Base-by-base conservation (phyloP, 1,140 invertebrate species). In the Ostrea edulis region DNA sequence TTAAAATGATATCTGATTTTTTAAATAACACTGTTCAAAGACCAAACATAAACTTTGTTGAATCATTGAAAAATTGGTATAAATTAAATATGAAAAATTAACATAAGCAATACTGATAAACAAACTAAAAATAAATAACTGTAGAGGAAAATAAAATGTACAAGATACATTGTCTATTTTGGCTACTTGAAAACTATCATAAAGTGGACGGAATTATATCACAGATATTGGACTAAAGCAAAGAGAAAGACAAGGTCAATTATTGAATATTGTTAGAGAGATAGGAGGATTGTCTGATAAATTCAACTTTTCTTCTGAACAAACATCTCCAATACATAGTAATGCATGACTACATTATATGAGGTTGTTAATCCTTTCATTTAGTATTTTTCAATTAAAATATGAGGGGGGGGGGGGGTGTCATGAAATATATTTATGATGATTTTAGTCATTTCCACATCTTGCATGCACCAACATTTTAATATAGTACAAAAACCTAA, bases 211-310 rank as follows among this genome's bases (percentile, higher is more conserved):
- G 68, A 71, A 9, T 71, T 22, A 35, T 71, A 71, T 71, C 68
- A 71, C 68, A 71, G 68, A 71, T 71, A 71, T 25, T 71, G 68
- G 68, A 71, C 68, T 35, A n/a, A 62, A 71, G 25, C 22, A 71
- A 29, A 29, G 29, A 25, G 29, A 25, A 29, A 14, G 2, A 71
- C 29, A 71, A n/a, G 58, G n/a, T 20, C 5, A n/a, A 62, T 4
- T 62, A 62, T 62, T 44, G 5, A 44, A 44, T 44, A 44, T 2
- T 44, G 35, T 44, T 44, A 44, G 35, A 44, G 35, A 44, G 35
- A 44, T 44, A 5, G 35, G 35, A 44, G 35, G 35, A 44, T 44
- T 44, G 35, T 44, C 35, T 44, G 35, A 44, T 44, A 44, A 44
- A 44, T 44, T 44, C 35, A 44, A 44, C 35, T 44, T 44, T 5